phyloP scores from a whole-genome alignment of 2,888 invertebrate genomes.

The Torymus auratus region DNA sequence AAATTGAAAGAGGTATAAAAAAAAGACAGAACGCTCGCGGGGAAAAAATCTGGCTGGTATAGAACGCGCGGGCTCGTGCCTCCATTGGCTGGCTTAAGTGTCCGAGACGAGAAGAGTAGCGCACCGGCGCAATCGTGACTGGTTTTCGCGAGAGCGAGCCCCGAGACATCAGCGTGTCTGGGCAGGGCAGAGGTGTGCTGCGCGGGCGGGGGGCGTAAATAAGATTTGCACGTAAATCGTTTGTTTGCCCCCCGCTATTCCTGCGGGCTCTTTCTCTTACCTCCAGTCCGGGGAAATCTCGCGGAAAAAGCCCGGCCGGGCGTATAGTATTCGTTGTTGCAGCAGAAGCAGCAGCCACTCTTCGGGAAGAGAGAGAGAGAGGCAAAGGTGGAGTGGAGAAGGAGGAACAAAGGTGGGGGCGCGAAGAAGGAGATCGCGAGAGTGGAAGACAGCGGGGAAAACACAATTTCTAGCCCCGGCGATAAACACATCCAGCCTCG shows the following conservation, averaged over 20 bases:
- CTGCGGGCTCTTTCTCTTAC: neutral
- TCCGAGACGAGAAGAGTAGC: slow-evolving; percentile 25
- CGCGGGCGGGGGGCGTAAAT: slow-evolving; percentile 61
- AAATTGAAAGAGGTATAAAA: slow-evolving; percentile 47
- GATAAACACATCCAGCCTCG: slow-evolving; percentile 61
- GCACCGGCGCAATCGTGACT: slow-evolving; percentile 57
- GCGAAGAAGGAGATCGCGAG: slow-evolving; percentile 31
- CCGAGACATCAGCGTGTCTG: slow-evolving; percentile 9
- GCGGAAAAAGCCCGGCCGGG: slow-evolving; percentile 34
- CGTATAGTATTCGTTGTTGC: no score
- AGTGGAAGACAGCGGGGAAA: slow-evolving; percentile 51
- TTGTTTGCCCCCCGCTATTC: slow-evolving; percentile 59
- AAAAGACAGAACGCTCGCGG: neutral
- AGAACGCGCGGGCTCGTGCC: neutral
- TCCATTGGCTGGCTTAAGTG: slow-evolving; percentile 51
- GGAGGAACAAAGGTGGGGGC: slow-evolving; percentile 20
- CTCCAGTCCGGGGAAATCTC: slow-evolving; percentile 45
- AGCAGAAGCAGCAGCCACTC: no score
- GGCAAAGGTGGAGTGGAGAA: slow-evolving; percentile 13
- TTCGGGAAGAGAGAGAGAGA: neutral
- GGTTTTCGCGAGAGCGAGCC: slow-evolving; percentile 52
- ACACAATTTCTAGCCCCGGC: slow-evolving; percentile 54
- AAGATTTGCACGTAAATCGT: slow-evolving; percentile 66
- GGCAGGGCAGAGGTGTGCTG: slow-evolving; percentile 32
- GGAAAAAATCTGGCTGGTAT: slow-evolving; percentile 21